Evolutionary conservation across 2,888 invertebrate species (phyloP), one percentile per base, ranked within the genome.

Genomic region (Tetragonula carbonaria): DNA sequence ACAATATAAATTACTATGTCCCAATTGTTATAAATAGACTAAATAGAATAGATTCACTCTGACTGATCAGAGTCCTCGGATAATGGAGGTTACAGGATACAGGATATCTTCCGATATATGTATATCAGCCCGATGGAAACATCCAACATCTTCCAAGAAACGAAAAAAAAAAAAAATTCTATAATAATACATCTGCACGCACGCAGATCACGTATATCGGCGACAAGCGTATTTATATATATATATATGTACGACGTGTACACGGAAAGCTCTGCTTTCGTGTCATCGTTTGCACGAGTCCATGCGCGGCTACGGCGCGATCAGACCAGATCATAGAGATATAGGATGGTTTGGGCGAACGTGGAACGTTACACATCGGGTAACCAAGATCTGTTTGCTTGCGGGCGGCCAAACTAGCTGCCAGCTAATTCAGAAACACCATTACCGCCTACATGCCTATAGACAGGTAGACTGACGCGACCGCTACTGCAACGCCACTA

Each of bases 341-440:
- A 88, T 83, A 86, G 87, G 87, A 87, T 79, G 82, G 89, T 90
- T 90, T 85, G 87, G 88, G 87, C 87, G 90, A 92, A 92, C 93
- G 92, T 90, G 90, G 93, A 91, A 93, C 91, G 93, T 93, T 94
- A 94, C 93, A 94, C 94, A 94, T 94, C 91, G 94, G 94, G 91
- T 93, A 94, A 94, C 94, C 94, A 93, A 94, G 94, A 94, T 94
- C 94, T 94, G 94, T 94, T 94, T 94, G 93, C 94, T 93, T 93
- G 94, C 93, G 94, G 94, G 92, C 92, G 93, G 93, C 93, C 94
- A 94, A 94, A 94, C 94, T 94, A 93, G 93, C 93, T 93, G 88
- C 90, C 90, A 93, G 94, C 93, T 94, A 94, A 94, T 94, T 94
- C 94, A 93, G 94, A 93, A 93, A 94, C 94, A 93, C 94, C 94